Conservation (phyloP, 2,797 vertebrate species). For the Lagocephalus sceleratus region DNA sequence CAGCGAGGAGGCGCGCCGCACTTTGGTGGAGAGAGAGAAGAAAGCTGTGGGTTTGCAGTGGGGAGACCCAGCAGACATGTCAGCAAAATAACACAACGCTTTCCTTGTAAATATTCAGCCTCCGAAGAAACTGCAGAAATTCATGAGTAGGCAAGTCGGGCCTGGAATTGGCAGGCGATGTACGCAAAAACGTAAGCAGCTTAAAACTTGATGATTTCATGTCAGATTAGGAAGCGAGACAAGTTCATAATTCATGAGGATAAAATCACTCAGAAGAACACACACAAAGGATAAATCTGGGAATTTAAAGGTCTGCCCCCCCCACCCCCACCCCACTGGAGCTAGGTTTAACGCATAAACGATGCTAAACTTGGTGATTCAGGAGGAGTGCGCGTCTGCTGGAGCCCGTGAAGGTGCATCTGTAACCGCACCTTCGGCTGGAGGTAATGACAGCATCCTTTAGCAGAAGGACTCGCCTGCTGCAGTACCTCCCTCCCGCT, state of each 20-base stretch:
- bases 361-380: not conserved
- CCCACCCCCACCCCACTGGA: too few species aligned
- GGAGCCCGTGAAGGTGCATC: slow-evolving; percentile 30
- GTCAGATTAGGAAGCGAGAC: slow-evolving; percentile 14
- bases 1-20: not conserved
- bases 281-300: not conserved
- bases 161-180: slow-evolving; percentile 10
- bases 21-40: not conserved
- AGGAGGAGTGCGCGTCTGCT: slow-evolving; percentile 2
- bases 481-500: slow-evolving; percentile 58
- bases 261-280: slow-evolving; percentile 13
- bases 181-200: slow-evolving; percentile 5
- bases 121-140: slow-evolving; percentile 46
- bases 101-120: slow-evolving; percentile 54
- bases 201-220: slow-evolving; percentile 8
- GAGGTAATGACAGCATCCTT: slow-evolving; percentile 74
- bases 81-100: slow-evolving; percentile 54
- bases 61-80: slow-evolving; percentile 48
- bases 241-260: slow-evolving; percentile 37
- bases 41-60: slow-evolving; percentile 31
- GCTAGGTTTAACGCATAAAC: not conserved
- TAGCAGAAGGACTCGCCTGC: slow-evolving; percentile 59
- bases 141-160: slow-evolving; percentile 42
- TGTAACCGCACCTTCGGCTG: slow-evolving; percentile 68
- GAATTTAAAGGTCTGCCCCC: too few species aligned